Evolutionary conservation across 1,140 invertebrate genomes (phyloP).

Genomic region (Hermetia illucens): DNA sequence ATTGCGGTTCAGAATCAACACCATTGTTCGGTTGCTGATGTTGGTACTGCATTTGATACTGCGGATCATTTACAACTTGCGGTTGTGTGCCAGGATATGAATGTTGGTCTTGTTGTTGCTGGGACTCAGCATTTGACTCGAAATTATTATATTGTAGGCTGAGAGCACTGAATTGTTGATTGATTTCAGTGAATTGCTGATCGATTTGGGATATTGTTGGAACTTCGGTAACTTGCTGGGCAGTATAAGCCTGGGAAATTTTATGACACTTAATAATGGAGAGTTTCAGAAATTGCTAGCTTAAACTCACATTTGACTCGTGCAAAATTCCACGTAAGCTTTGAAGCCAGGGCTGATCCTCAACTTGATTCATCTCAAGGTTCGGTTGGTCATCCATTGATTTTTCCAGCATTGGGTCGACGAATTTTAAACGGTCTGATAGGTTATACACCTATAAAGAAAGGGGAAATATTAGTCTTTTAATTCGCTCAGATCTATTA

Average conservation of each 20-base stretch:
- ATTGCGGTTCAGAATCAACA: too few relatives aligned
- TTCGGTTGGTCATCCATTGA: conserved; percentile 21
- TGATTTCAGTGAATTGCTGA: conserved; percentile 27
- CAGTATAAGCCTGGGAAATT: too few relatives aligned
- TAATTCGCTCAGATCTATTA: too few relatives aligned
- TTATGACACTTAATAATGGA: too few relatives aligned
- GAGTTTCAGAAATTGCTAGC: neutral
- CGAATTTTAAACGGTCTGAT: conserved; percentile 51
- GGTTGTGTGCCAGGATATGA: conserved; percentile 3
- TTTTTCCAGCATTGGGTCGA: conserved; percentile 47
- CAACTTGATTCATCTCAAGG: conserved; percentile 15
- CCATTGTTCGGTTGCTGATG: neutral
- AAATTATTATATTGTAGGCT: conserved; percentile 22
- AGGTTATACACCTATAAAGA: conserved; percentile 17
- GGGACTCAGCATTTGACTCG: conserved; percentile 6
- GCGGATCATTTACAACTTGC: conserved; percentile 4
- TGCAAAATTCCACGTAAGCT: conserved; percentile 30
- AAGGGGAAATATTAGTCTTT: too few relatives aligned
- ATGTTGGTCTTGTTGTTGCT: conserved; percentile 5
- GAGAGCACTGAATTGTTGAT: conserved; percentile 25
- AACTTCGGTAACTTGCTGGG: too few relatives aligned
- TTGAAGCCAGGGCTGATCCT: conserved; percentile 39
- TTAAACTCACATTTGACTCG: conserved; percentile 20
- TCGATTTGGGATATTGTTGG: too few relatives aligned
- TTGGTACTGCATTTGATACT: conserved; percentile 1